Conservation (phyloP, 92 coral and sea anemone genomes). For the Actinernus sp. region DNA sequence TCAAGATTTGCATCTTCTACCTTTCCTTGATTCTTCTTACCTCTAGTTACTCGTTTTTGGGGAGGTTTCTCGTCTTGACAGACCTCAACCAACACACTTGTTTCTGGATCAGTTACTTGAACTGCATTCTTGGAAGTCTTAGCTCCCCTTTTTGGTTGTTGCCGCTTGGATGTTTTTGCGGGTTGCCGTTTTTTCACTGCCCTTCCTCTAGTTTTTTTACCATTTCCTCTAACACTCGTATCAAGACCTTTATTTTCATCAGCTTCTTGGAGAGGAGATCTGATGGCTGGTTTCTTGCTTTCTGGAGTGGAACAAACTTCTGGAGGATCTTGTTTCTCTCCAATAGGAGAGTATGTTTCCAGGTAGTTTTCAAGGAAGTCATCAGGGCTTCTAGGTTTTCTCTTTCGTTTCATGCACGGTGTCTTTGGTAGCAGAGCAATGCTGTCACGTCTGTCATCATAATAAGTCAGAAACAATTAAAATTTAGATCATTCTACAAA, state of each 20-base stretch:
- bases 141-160: conserved; percentile 50
- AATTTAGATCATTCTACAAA: background rate
- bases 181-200: too few species aligned
- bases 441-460: conserved; percentile 55
- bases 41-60: conserved; percentile 11
- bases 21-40: background rate
- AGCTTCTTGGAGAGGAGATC: background rate
- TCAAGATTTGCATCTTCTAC: background rate
- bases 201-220: background rate
- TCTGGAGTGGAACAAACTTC: conserved; percentile 8
- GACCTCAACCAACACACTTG: background rate
- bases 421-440: conserved; percentile 85
- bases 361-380: background rate
- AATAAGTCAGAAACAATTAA: background rate
- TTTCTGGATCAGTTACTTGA: conserved; percentile 4
- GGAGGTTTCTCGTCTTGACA: conserved; percentile 2
- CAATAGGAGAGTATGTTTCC: background rate
- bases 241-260: background rate
- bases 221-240: background rate
- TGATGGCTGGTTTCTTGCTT: conserved; percentile 5
- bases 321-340: background rate
- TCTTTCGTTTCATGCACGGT: conserved; percentile 79
- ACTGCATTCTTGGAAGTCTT: conserved; percentile 6
- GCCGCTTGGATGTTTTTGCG: conserved; percentile 8
- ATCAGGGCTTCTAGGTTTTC: conserved; percentile 4